Evolutionary conservation across 1,140 invertebrate species (phyloP), one percentile per base, ranked within the genome.

Genomic region (Bombyx mandarina): DNA sequence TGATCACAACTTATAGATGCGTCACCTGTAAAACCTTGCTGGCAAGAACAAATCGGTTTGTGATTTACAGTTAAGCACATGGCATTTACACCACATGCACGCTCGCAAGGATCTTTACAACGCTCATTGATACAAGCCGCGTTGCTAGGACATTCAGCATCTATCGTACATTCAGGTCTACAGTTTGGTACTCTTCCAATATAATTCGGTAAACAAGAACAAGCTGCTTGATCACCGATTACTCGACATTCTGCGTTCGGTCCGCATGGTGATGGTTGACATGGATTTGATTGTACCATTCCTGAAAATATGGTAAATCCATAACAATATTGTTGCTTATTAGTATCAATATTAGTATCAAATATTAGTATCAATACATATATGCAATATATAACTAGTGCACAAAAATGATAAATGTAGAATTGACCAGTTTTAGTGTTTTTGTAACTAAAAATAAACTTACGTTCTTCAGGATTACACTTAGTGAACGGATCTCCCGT

Each of bases 211-310:
- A 91, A 82, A 75, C 94, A 95, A 45, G 90, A 90, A 71, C 94
- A 95, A n/a, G 93, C 93, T 8, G 93, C 94, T 53, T 93, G 93
- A 44, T 91, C 91, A 63, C 93, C 93, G 64, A 91, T 91, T 70
- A 94, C 93, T 44, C 93, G 90, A 64, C 94, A 95, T 70, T 94
- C 91, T 6, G 94, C 93, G 71, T 95, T 94, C 6, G 93, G 92
- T 57, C 94, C 94, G 68, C 94, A 95, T 1, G 94, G 94, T 61
- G 93, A 93, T n/a, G 94, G 94, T 52, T 89, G 88, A 71, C 94
- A 95, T 22, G 86, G 86, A 58, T 88, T 79, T 12, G 70, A 73
- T 12, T 69, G 69, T 10, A 60, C 58, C 22, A 64, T 71, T 59
- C 64, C 83, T 84, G 53, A 80, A 88, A 86, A 26, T 22, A 35